Evolutionary conservation across 2,888 invertebrate species (phyloP), one percentile per base, ranked within the genome.

Genomic region (Platycnemis pennipes): DNA sequence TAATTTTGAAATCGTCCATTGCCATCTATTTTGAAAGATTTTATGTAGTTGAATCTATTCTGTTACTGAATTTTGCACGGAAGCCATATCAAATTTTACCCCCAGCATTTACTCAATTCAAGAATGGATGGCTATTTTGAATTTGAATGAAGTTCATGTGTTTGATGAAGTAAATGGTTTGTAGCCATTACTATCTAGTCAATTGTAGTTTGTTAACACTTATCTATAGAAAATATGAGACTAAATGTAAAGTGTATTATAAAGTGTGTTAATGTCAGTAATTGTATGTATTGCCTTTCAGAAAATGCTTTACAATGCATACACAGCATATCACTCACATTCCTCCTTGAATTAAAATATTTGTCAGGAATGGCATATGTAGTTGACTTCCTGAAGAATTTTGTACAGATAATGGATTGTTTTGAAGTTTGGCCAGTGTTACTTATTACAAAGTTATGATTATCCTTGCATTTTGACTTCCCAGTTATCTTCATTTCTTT

Each of bases 251-350:
- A 45, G 46, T 87, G 87, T 87, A 46, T n/a, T 87, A 87, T 87
- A 87, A 87, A 87, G 22, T 87, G 87, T 87, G 87, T 46, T 87
- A 46, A 46, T 87, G 87, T 87, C 87, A 87, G 87, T 87, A 87
- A 86, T 86, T 42, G 87, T 87, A 37, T 77, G 46, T 87, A 46
- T n/a, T 87, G 45, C 87, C 45, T n/a, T 87, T 46, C 26, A n/a
- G 46, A 63, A 77, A 87, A 45, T 87, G 87, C 87, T 87, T 87
- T 11, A 26, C n/a, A 26, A 87, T 87, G 87, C 87, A 87, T 87
- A 87, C 87, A n/a, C 46, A 87, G 87, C 87, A 87, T 87, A 87
- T 87, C 87, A 87, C 87, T 46, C 45, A 87, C 87, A 87, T 87
- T 87, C 87, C 87, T 87, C 46, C 45, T 16, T 46, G 46, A 87